Percentiles rank a stretch among this genome's conserved stretches.
Conservation (phyloP, 2,113 vertebrate species). For the Caranx melampygus region DNA sequence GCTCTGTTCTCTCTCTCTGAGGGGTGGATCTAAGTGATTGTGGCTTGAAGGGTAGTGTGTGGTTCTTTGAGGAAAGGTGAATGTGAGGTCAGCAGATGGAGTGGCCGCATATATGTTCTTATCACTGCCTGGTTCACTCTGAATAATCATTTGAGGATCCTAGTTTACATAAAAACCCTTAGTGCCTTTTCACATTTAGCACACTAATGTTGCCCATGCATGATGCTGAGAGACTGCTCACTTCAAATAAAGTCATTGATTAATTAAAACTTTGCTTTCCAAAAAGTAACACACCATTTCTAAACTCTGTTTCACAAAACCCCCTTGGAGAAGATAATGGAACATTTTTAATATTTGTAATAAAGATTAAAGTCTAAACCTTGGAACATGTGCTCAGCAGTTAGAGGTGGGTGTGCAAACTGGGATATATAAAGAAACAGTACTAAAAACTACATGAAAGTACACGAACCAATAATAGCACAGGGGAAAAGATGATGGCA, state of each 20-base stretch:
- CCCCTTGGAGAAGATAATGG: slow-evolving; percentile 26
- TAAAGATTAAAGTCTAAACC: slow-evolving; percentile 5
- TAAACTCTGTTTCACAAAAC: slow-evolving; percentile 21
- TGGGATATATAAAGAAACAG: slow-evolving; percentile 53
- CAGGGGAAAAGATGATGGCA: slow-evolving; percentile 55
- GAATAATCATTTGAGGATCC: neutral
- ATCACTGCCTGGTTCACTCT: slow-evolving; percentile 18
- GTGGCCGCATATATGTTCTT: slow-evolving; percentile 5
- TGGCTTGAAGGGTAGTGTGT: slow-evolving; percentile 27
- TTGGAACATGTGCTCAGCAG: slow-evolving; percentile 20
- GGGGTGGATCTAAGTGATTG: slow-evolving; percentile 40
- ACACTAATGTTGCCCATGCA: neutral
- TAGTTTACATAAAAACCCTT: neutral
- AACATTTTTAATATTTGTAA: slow-evolving; percentile 34
- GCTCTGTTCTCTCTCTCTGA: slow-evolving; percentile 53
- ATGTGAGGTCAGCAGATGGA: slow-evolving; percentile 19
- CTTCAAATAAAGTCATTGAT: too few species aligned
- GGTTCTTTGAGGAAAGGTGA: slow-evolving; percentile 29
- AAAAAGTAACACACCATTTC: slow-evolving; percentile 8
- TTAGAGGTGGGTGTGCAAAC: slow-evolving; percentile 44
- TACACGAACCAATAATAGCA: slow-evolving; percentile 40
- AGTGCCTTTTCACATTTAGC: slow-evolving; percentile 8
- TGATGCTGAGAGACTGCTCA: neutral
- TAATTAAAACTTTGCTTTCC: neutral
- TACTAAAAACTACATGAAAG: slow-evolving; percentile 28